A percentile compares a stretch with the other conserved stretches of the same genome.
Evolutionary conservation across 2,113 vertebrate genomes (phyloP).

Genomic region (Gobius niger): DNA sequence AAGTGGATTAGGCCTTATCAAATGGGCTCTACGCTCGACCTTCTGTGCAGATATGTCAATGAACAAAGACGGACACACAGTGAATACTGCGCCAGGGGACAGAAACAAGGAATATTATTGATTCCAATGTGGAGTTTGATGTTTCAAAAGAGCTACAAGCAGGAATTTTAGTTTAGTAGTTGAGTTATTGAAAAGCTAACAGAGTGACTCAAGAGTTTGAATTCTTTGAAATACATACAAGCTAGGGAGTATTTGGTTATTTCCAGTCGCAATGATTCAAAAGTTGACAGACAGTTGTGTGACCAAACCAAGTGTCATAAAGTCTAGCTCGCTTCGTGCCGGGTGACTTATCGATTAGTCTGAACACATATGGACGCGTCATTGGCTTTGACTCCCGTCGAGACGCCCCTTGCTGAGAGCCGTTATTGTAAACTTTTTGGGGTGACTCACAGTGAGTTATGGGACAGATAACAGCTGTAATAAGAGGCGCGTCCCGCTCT

Average conservation of each 20-base stretch:
- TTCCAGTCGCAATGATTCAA: neutral
- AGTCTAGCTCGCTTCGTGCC: neutral
- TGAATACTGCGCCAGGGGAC: neutral
- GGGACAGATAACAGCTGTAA: conserved; percentile 51
- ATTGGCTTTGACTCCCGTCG: neutral
- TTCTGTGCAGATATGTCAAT: neutral
- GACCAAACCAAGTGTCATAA: neutral
- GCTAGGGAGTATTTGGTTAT: neutral
- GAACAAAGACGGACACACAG: neutral
- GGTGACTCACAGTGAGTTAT: conserved; percentile 28
- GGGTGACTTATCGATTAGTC: neutral
- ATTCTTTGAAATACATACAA: no score
- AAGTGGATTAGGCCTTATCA: neutral
- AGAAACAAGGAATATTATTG: neutral
- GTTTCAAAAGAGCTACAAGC: no score
- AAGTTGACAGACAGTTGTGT: neutral
- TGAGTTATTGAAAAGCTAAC: no score
- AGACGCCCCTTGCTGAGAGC: neutral
- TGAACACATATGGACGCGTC: conserved; percentile 1
- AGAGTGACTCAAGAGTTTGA: no score
- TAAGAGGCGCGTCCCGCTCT: conserved; percentile 10
- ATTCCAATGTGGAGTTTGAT: no score
- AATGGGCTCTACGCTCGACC: neutral
- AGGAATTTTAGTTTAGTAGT: no score
- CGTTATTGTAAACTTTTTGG: neutral